Conservation (phyloP, 2,113 vertebrate species). For the Heterocephalus glaber region DNA sequence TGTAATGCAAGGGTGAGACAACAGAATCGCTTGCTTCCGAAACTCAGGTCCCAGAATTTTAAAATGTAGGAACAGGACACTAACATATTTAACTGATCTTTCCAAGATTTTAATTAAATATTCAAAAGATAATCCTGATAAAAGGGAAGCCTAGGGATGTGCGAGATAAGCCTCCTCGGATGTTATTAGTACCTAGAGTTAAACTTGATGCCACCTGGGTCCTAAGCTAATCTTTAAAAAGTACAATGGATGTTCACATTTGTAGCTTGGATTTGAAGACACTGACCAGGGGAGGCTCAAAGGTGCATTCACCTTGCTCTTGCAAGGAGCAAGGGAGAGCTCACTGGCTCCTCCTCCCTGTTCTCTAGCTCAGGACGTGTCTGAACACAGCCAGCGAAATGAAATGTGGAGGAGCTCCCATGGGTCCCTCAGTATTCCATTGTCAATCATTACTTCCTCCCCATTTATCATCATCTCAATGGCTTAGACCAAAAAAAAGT, state of each 20-base stretch:
- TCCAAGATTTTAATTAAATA: not conserved
- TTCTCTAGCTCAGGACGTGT: not conserved
- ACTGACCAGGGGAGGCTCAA: not conserved
- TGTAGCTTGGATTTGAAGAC: not conserved
- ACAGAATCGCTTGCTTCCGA: not conserved
- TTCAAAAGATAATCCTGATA: not conserved
- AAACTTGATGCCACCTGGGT: not conserved
- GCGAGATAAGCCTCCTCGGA: not conserved
- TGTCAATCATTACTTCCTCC: not conserved
- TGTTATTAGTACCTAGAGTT: not conserved
- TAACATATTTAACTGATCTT: not conserved
- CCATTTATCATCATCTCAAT: conserved; percentile 26
- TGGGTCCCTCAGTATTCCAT: not conserved
- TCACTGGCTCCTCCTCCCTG: not conserved
- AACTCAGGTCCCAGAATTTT: conserved; percentile 4
- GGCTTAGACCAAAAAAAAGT: conserved; percentile 15
- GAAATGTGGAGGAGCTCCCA: not conserved
- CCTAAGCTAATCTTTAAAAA: not conserved
- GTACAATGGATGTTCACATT: not conserved
- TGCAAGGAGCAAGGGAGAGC: not conserved
- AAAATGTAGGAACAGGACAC: conserved; percentile 37
- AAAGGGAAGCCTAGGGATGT: not conserved
- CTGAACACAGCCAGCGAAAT: conserved; percentile 44
- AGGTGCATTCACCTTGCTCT: not conserved
- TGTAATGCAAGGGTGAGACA: not conserved